These are phyloP conservation scores for Pediacus dermestoides DNA, from an alignment of 2,888 invertebrate species.

Conservation along the genomic window DNA sequence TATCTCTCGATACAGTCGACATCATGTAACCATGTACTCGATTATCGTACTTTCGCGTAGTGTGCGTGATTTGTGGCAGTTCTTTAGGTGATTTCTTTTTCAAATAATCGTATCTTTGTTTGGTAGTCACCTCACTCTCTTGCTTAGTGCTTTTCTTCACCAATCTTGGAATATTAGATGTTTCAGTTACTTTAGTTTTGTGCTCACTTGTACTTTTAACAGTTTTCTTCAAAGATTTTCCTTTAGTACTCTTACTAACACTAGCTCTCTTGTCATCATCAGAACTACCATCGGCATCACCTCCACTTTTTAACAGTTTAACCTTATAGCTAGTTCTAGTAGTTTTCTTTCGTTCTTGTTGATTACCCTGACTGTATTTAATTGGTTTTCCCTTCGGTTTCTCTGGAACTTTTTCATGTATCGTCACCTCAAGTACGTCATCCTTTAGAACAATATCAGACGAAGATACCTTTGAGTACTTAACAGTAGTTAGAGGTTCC, in stretches of 20 bases:
- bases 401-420: slow-evolving; percentile 37
- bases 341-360: slow-evolving; percentile 15
- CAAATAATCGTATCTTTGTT: slow-evolving; percentile 20
- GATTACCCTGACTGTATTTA: slow-evolving; percentile 9
- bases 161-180: slow-evolving; percentile 13
- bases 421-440: slow-evolving; percentile 48
- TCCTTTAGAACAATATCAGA: slow-evolving; percentile 49
- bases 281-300: slow-evolving; percentile 45
- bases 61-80: slow-evolving; percentile 8
- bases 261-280: slow-evolving; percentile 36
- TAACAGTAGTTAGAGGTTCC: slow-evolving; percentile 11
- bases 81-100: slow-evolving; percentile 20
- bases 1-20: slow-evolving; percentile 56
- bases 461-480: slow-evolving; percentile 26
- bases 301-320: slow-evolving; percentile 29
- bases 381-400: slow-evolving; percentile 14
- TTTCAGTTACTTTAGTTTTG: slow-evolving; percentile 7
- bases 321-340: slow-evolving; percentile 10
- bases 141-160: slow-evolving; percentile 3
- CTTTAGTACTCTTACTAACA: slow-evolving; percentile 22
- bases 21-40: slow-evolving; percentile 56
- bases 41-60: slow-evolving; percentile 28
- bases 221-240: slow-evolving; percentile 18
- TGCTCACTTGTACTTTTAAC: not conserved
- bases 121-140: slow-evolving; percentile 1